Evolutionary conservation across 2,113 vertebrate genomes (phyloP), one percentile per base, ranked within the genome.

Genomic region (Cyanocitta stelleri): DNA sequence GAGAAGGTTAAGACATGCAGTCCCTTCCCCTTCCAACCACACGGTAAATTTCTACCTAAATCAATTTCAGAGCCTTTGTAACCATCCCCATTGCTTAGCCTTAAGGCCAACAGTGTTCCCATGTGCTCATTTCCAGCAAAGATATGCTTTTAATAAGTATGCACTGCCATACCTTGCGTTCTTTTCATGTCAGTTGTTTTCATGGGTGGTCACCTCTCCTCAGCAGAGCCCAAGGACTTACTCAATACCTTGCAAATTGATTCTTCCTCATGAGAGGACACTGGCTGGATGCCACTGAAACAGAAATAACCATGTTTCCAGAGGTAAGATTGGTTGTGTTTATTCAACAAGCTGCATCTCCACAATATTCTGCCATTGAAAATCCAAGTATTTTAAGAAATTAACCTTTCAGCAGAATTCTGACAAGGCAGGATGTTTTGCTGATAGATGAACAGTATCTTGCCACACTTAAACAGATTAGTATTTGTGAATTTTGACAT

Each of bases 401-500:
- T 80, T 87, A 82, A 77, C 35, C 27, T 90, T 80, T 67, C 3
- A 2, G 43, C 43, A 89, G 82, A 94, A 85, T 80, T 62, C 90
- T 77, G 86, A 75, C 46, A 85, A 86, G 61, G 43, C 46, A 95
- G 68, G 72, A 54, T 91, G 48, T 76, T 93, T 64, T 77, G 52
- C 78, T 63, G 41, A 72, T 44, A 54, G 46, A 91, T 46, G 59
- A 86, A 54, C 68, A 67, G 46, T 90, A 84, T 58, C 77, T 56
- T 30, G 69, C 78, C 82, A 85, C 77, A 63, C 79, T 96, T 91
- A 72, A 94, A 95, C 39, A 96, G 95, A 94, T 96, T 94, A 78
- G 73, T 88, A 88, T 93, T 88, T 87, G 93, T 92, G 91, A 95
- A 83, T 97, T 96, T 95, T 95, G 95, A 91, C 97, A 93, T 97